A percentile compares a stretch with the other conserved stretches of the same genome.
phyloP scores from a whole-genome alignment of 2,797 vertebrate genomes.

The Xiphorhynchus erythropygius region DNA sequence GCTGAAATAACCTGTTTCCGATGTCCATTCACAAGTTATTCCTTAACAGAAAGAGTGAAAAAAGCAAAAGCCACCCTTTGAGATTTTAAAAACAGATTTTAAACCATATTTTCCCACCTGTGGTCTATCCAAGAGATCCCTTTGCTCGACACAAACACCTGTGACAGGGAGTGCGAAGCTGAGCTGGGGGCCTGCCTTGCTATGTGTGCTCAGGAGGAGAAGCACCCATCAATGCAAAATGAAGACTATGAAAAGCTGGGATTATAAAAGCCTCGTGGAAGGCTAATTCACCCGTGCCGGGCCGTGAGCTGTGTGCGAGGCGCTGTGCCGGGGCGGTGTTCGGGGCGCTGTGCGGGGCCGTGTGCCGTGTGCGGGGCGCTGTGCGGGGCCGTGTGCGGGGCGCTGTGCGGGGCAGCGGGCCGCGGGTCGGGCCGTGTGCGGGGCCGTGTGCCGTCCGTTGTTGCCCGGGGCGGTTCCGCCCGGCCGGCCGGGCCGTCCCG shows the following conservation, averaged over 20 bases:
- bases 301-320: no score
- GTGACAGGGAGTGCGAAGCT: background rate
- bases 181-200: fast-evolving
- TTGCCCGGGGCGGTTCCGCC: no score
- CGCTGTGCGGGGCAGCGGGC: no score
- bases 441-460: no score
- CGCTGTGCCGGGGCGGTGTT: no score
- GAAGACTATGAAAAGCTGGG: background rate
- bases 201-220: background rate
- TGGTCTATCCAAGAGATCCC: background rate
- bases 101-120: background rate
- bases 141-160: background rate
- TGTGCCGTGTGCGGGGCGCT: no score
- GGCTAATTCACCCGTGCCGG: background rate
- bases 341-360: no score
- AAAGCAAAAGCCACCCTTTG: background rate
- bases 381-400: no score
- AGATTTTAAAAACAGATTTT: background rate
- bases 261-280: background rate
- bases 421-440: no score
- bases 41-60: background rate
- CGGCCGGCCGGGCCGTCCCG: no score
- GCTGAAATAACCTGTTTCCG: background rate
- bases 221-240: background rate
- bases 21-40: background rate